Conservation (phyloP, 1,140 invertebrate genomes). For the Dinothrombium tinctorium region DNA sequence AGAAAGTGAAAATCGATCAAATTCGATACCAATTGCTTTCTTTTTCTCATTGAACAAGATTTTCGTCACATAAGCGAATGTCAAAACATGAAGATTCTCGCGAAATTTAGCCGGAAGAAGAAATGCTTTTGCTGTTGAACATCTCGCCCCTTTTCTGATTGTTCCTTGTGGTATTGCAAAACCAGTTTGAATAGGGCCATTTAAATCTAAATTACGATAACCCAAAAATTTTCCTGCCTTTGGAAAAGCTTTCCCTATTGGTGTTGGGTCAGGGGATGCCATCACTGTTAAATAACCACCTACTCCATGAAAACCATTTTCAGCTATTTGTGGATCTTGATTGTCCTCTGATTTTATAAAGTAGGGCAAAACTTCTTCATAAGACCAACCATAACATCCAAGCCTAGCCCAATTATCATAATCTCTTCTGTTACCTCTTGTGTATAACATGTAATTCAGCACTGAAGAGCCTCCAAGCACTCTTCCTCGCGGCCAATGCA, state of each 20-base stretch:
- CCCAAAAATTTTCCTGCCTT: conserved; percentile 54
- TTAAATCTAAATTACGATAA: conserved; percentile 52
- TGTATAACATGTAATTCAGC: conserved; percentile 84
- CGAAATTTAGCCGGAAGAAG: conserved; percentile 51
- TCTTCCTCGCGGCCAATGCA: conserved; percentile 18
- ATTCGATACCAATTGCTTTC: conserved; percentile 59
- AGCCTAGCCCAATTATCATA: conserved; percentile 61
- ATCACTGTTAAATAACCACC: conserved; percentile 62
- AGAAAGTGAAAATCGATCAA: conserved; percentile 41
- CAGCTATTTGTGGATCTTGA: conserved; percentile 32
- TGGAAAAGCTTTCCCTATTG: conserved; percentile 50
- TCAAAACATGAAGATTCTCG: conserved; percentile 60
- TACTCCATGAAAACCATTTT: conserved; percentile 45
- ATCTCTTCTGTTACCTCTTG: conserved; percentile 69
- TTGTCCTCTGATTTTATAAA: conserved; percentile 46
- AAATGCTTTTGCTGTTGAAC: conserved; percentile 76
- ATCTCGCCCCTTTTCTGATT: conserved; percentile 57
- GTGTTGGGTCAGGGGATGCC: conserved; percentile 52
- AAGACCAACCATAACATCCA: conserved; percentile 72
- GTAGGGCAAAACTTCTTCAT: conserved; percentile 45
- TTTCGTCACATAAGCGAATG: conserved; percentile 55
- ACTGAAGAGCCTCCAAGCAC: conserved; percentile 54
- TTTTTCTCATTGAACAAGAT: conserved; percentile 57
- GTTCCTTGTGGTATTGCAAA: conserved; percentile 42
- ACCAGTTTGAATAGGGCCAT: conserved; percentile 50